phyloP scores from a whole-genome alignment of 53 echinoderm and acorn worm species.

The Stichopus horrens region DNA sequence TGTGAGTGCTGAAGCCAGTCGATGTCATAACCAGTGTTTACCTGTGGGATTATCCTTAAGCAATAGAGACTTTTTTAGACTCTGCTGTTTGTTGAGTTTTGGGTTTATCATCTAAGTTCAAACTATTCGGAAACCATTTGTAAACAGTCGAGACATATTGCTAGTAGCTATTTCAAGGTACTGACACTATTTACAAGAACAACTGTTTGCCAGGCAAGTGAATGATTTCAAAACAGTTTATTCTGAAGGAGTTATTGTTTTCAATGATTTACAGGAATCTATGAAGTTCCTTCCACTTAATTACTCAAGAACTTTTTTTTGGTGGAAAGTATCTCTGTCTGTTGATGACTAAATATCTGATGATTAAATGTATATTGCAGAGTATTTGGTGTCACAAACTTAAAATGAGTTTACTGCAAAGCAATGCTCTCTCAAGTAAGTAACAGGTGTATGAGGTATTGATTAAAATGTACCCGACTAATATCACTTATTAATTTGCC shows the following conservation, averaged over 20 bases:
- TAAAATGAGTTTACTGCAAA: too few species aligned
- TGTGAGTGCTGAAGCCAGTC: neutral
- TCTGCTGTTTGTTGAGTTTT: neutral
- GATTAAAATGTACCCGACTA: too few species aligned
- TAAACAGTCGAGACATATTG: conserved; percentile 11
- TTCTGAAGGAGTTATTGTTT: neutral
- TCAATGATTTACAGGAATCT: too few species aligned
- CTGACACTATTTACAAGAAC: neutral
- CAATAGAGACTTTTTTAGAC: conserved; percentile 1
- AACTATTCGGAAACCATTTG: conserved; percentile 13
- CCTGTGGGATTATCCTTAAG: conserved; percentile 29
- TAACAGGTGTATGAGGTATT: too few species aligned
- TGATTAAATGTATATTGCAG: too few species aligned
- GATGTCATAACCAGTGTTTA: conserved; percentile 10
- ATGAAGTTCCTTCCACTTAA: too few species aligned
- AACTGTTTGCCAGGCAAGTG: neutral
- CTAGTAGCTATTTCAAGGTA: conserved; percentile 14
- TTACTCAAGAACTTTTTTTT: too few species aligned
- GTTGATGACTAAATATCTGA: too few species aligned
- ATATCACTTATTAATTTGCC: too few species aligned
- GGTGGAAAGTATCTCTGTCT: too few species aligned
- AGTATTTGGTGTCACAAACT: too few species aligned
- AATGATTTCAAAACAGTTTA: conserved; percentile 35
- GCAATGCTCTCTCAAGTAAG: too few species aligned
- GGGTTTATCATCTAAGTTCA: conserved; percentile 7